Conservation (phyloP, 2,888 invertebrate genomes). For the Caenorhabditis doughertyi region DNA sequence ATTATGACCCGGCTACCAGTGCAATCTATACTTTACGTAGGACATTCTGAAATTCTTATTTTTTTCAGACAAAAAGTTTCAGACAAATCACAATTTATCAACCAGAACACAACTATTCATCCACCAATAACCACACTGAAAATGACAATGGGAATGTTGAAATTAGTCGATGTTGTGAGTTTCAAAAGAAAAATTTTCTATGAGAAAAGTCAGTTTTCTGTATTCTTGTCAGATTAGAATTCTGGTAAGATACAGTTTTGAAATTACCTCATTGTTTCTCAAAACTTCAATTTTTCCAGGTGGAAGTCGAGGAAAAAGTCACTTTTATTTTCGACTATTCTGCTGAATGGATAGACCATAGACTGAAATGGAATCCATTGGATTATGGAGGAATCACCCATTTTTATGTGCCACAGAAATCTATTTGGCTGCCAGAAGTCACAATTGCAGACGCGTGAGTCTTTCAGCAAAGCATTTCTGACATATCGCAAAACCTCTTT, state of each 20-base stretch:
- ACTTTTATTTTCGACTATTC: slow-evolving; percentile 53
- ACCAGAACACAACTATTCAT: slow-evolving; percentile 16
- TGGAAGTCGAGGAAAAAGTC: slow-evolving; percentile 53
- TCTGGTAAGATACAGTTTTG: too few relatives aligned
- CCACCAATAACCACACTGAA: slow-evolving; percentile 42
- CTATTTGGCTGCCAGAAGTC: slow-evolving; percentile 52
- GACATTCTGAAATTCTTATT: not conserved
- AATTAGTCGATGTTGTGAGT: slow-evolving; percentile 54
- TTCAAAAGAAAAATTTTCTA: not conserved
- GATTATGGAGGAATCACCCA: slow-evolving; percentile 61
- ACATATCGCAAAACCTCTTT: too few relatives aligned
- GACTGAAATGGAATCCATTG: slow-evolving; percentile 58
- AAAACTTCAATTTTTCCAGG: not conserved
- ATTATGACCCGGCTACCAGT: slow-evolving; percentile 28
- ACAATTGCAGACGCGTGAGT: slow-evolving; percentile 44
- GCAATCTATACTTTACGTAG: slow-evolving; percentile 51
- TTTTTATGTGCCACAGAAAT: slow-evolving; percentile 49
- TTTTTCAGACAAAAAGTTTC: not conserved
- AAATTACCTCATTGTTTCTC: too few relatives aligned
- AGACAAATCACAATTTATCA: slow-evolving; percentile 44
- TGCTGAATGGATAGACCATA: slow-evolving; percentile 40
- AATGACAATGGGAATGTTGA: slow-evolving; percentile 41
- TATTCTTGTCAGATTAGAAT: too few relatives aligned
- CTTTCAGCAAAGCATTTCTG: too few relatives aligned
- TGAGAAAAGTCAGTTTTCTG: too few relatives aligned